Evolutionary conservation across 2,888 invertebrate genomes (phyloP).

Genomic region (Aricia artaxerxes): DNA sequence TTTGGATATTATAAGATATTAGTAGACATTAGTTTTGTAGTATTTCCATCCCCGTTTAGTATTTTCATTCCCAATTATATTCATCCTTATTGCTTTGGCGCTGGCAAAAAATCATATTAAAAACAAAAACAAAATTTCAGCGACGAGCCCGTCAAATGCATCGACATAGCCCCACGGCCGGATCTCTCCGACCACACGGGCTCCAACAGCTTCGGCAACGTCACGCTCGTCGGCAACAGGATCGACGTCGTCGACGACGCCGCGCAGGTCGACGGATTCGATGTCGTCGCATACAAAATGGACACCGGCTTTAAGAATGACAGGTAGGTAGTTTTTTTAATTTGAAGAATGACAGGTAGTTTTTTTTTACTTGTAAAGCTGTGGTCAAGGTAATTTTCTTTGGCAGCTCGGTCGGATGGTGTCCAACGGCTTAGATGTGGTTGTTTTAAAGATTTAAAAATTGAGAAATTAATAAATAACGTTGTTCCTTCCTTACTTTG

Average conservation of each 20-base stretch:
- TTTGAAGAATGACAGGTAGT: constrained; percentile 66
- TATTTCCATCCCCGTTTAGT: no score
- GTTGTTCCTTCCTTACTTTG: no score
- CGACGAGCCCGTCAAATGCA: constrained; percentile 61
- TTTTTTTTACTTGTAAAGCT: constrained; percentile 26
- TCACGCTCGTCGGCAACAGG: constrained; percentile 91
- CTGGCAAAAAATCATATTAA: no score
- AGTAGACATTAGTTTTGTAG: no score
- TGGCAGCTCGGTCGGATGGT: no score
- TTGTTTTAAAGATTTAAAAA: no score
- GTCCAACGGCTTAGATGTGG: no score
- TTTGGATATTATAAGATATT: no score
- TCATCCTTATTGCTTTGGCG: neutral
- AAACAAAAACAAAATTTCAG: constrained; percentile 42
- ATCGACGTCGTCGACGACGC: constrained; percentile 84
- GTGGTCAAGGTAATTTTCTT: no score
- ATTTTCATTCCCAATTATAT: no score
- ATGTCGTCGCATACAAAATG: constrained; percentile 84
- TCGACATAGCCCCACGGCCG: constrained; percentile 52
- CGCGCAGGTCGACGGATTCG: constrained; percentile 68
- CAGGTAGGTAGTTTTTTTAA: constrained; percentile 56
- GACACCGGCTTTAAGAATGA: constrained; percentile 74
- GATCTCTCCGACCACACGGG: constrained; percentile 63
- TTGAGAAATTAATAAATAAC: no score
- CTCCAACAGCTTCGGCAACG: constrained; percentile 88